Percentiles rank a stretch among this genome's conserved stretches.
Evolutionary conservation across 2,797 vertebrate species (phyloP).

Genomic region (Alcedo quadribrachys): DNA sequence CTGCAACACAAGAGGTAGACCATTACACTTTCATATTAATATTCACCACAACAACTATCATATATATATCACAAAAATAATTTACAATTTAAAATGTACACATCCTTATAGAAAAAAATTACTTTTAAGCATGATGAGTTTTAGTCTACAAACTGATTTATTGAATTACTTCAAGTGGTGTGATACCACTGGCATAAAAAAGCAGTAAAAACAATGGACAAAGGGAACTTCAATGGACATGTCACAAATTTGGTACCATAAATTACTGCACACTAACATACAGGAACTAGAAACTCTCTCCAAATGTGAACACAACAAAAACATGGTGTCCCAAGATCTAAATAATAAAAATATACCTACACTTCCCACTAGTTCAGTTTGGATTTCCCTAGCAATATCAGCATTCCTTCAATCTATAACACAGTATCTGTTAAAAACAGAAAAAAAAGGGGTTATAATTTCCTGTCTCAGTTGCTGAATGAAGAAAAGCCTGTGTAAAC

Average conservation of each 20-base stretch:
- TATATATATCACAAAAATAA: neutral
- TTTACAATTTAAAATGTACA: neutral
- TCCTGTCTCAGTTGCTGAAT: neutral
- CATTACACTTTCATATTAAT: neutral
- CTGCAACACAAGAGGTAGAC: neutral
- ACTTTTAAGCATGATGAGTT: neutral
- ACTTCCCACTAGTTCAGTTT: neutral
- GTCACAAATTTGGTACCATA: neutral
- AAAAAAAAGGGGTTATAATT: slow-evolving; percentile 16
- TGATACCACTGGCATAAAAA: neutral
- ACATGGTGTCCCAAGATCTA: neutral
- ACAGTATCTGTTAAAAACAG: neutral
- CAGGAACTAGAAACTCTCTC: neutral
- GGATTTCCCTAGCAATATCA: neutral
- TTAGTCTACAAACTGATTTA: neutral
- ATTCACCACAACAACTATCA: neutral
- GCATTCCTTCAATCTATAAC: neutral
- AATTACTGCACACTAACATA: neutral
- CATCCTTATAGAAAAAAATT: neutral
- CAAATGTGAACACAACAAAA: neutral
- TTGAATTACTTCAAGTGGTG: neutral
- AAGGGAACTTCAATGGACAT: neutral
- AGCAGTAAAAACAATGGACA: neutral
- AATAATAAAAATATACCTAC: neutral
- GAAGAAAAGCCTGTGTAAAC: slow-evolving; percentile 36